These are phyloP conservation scores for Drosophila nebulosa DNA, from an alignment of 1,140 invertebrate genomes.

Conservation along the genomic window DNA sequence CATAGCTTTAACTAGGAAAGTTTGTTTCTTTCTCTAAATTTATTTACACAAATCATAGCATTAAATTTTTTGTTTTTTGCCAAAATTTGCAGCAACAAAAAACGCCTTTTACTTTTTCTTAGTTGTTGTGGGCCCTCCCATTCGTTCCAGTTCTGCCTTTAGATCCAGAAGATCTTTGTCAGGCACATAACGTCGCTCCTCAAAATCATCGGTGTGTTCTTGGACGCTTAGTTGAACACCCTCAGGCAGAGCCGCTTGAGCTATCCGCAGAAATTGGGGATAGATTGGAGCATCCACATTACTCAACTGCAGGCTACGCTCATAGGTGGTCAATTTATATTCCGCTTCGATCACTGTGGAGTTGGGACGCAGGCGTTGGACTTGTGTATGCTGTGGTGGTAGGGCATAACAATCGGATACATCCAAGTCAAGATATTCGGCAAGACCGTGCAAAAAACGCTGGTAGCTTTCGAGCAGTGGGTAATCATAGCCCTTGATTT, in stretches of 20 bases:
- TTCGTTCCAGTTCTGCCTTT: slow-evolving; percentile 85
- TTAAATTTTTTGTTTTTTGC: slow-evolving; percentile 56
- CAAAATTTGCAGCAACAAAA: slow-evolving; percentile 37
- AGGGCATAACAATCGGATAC: slow-evolving; percentile 89
- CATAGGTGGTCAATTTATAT: slow-evolving; percentile 88
- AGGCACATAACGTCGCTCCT: slow-evolving; percentile 88
- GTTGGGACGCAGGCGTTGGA: slow-evolving; percentile 87
- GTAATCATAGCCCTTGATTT: slow-evolving; percentile 91
- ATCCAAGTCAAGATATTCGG: slow-evolving; percentile 87
- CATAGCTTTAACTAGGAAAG: slow-evolving; percentile 79
- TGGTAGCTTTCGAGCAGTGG: slow-evolving; percentile 90
- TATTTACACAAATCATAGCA: slow-evolving; percentile 48
- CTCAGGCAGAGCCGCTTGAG: slow-evolving; percentile 87
- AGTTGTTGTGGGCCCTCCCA: slow-evolving; percentile 81
- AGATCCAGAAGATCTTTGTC: slow-evolving; percentile 89
- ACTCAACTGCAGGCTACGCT: slow-evolving; percentile 88
- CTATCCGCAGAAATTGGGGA: slow-evolving; percentile 86
- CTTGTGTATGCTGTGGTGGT: slow-evolving; percentile 85
- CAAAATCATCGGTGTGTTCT: slow-evolving; percentile 83
- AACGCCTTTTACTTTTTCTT: slow-evolving; percentile 82
- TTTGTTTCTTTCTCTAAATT: slow-evolving; percentile 44
- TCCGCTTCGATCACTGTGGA: slow-evolving; percentile 85
- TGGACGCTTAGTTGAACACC: slow-evolving; percentile 87
- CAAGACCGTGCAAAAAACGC: slow-evolving; percentile 87
- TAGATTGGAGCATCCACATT: slow-evolving; percentile 83